Evolutionary conservation across 2,888 invertebrate species (phyloP).

Genomic region (Tetragnatha montana): DNA sequence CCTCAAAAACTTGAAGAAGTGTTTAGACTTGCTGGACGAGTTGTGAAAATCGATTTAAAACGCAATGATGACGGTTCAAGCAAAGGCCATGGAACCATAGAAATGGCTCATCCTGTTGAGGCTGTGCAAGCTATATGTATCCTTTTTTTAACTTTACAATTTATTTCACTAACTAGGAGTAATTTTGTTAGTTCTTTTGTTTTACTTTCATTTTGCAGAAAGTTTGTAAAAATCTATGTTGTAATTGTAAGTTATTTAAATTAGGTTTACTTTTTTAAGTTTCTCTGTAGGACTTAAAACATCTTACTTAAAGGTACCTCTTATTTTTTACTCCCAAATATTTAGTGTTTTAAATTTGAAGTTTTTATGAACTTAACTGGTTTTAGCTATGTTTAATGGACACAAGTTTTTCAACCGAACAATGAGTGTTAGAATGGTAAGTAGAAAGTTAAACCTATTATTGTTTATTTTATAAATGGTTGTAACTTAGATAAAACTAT

Average conservation of each 20-base stretch:
- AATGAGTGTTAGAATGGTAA: constrained; percentile 92
- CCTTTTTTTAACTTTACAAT: constrained; percentile 70
- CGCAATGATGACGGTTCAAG: constrained; percentile 97
- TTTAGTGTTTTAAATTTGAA: too few species aligned
- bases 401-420: constrained; percentile 93
- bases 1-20: constrained; percentile 94
- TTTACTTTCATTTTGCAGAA: neutral
- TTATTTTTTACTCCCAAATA: too few species aligned
- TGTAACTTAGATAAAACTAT: too few species aligned
- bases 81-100: constrained; percentile 95
- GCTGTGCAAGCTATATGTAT: constrained; percentile 94
- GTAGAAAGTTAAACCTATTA: constrained; percentile 1
- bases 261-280: too few species aligned
- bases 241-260: neutral
- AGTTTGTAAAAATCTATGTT: neutral
- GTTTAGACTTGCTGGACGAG: constrained; percentile 95
- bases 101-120: constrained; percentile 98
- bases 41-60: constrained; percentile 90
- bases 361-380: constrained; percentile 15
- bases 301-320: too few species aligned
- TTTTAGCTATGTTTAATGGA: constrained; percentile 91
- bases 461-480: too few species aligned
- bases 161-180: too few species aligned
- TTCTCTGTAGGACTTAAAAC: too few species aligned
- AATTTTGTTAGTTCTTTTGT: too few species aligned